Percentiles rank a stretch among this genome's conserved stretches.
Evolutionary conservation across 2,113 vertebrate species (phyloP).

Genomic region (Solenodon paradoxus): DNA sequence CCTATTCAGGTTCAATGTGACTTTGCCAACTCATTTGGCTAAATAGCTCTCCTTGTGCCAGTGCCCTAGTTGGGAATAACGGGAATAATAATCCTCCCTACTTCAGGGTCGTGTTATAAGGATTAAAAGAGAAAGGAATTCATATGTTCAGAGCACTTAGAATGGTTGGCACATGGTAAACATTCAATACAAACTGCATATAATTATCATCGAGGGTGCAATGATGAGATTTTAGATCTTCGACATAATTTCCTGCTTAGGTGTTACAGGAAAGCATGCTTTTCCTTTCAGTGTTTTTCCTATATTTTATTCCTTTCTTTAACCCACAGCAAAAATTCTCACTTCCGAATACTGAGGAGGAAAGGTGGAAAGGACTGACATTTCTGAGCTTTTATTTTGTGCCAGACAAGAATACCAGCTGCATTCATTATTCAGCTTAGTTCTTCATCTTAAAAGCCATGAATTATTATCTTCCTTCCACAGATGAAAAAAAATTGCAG

Average conservation of each 20-base stretch:
- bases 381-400: background rate
- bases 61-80: background rate
- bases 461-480: conserved; percentile 26
- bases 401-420: background rate
- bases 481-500: background rate
- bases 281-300: background rate
- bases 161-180: background rate
- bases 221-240: background rate
- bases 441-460: background rate
- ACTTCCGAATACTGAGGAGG: background rate
- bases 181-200: background rate
- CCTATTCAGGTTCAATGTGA: background rate
- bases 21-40: too few relatives aligned
- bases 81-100: too few relatives aligned
- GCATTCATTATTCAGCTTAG: background rate
- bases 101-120: background rate
- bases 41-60: background rate
- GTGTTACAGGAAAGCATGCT: background rate
- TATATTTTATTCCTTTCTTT: background rate
- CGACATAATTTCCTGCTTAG: background rate
- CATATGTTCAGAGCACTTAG: background rate
- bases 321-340: background rate
- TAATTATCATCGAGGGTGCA: background rate
- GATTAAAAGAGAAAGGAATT: background rate
- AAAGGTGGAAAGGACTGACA: background rate